These are phyloP conservation scores for Ranitomeya imitator DNA, from an alignment of 2,113 vertebrate genomes.

Conservation along the genomic window DNA sequence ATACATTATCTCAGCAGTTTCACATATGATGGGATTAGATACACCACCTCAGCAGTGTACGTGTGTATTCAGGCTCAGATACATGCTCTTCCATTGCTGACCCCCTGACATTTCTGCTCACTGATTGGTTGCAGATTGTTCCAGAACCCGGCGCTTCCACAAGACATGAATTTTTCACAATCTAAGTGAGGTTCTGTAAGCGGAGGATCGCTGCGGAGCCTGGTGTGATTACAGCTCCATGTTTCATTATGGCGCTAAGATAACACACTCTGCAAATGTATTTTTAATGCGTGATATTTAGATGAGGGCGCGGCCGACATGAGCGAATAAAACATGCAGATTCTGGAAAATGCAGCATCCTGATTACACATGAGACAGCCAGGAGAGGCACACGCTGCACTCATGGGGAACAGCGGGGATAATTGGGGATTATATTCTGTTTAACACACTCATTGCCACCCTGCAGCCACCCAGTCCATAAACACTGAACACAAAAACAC, in stretches of 20 bases:
- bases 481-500: too few relatives aligned
- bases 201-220: slow-evolving; percentile 39
- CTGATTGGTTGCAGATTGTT: neutral
- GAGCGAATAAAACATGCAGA: neutral
- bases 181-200: slow-evolving; percentile 36
- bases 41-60: neutral
- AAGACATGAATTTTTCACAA: slow-evolving; percentile 45
- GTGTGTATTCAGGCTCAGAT: neutral
- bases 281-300: slow-evolving; percentile 53
- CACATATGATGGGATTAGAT: neutral
- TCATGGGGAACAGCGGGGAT: neutral
- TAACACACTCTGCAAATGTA: slow-evolving; percentile 32
- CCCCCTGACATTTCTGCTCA: neutral
- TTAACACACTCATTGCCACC: neutral
- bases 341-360: neutral
- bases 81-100: neutral
- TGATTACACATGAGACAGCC: slow-evolving; percentile 13
- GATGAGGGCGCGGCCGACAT: slow-evolving; percentile 37
- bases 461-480: too few relatives aligned
- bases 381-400: neutral
- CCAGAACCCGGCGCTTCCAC: neutral
- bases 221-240: slow-evolving; percentile 44
- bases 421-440: neutral
- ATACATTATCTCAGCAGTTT: neutral
- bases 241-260: slow-evolving; percentile 44